Conservation (phyloP, 2,113 vertebrate species). For the Pangasianodon gigas region DNA sequence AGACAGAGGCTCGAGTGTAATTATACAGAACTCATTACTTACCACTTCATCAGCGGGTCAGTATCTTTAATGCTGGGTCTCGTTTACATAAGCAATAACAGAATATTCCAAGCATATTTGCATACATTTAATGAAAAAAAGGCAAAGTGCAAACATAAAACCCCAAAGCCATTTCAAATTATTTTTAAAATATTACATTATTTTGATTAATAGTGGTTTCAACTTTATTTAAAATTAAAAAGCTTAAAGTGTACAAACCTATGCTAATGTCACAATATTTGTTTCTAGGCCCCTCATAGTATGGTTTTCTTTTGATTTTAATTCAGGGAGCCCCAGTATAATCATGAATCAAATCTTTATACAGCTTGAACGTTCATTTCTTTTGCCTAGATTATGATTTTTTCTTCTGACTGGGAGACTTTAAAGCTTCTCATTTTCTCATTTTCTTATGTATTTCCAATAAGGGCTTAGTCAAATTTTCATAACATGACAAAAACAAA, state of each 20-base stretch:
- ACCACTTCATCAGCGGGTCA: constrained; percentile 48
- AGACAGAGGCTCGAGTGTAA: constrained; percentile 32
- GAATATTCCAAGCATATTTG: constrained; percentile 41
- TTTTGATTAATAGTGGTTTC: not conserved
- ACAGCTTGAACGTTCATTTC: not conserved
- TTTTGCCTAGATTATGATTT: not conserved
- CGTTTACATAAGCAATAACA: constrained; percentile 48
- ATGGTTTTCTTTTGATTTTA: not conserved
- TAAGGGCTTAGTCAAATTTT: not conserved
- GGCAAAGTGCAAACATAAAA: constrained; percentile 15
- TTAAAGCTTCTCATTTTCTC: not conserved
- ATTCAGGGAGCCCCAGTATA: not conserved
- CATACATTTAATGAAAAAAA: not conserved
- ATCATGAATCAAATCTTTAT: not conserved
- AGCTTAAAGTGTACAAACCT: not conserved
- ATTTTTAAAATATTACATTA: not conserved
- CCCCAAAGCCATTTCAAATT: not conserved
- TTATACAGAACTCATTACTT: constrained; percentile 48
- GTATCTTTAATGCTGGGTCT: constrained; percentile 18
- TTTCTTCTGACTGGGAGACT: not conserved
- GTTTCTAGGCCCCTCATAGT: not conserved
- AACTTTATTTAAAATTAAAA: not conserved
- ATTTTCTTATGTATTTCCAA: not conserved
- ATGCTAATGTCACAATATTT: not conserved
- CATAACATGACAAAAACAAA: not conserved